A percentile compares a stretch with the other conserved stretches of the same genome.
Evolutionary conservation across 2,797 vertebrate genomes (phyloP).

Genomic region (Halcyon badia): DNA sequence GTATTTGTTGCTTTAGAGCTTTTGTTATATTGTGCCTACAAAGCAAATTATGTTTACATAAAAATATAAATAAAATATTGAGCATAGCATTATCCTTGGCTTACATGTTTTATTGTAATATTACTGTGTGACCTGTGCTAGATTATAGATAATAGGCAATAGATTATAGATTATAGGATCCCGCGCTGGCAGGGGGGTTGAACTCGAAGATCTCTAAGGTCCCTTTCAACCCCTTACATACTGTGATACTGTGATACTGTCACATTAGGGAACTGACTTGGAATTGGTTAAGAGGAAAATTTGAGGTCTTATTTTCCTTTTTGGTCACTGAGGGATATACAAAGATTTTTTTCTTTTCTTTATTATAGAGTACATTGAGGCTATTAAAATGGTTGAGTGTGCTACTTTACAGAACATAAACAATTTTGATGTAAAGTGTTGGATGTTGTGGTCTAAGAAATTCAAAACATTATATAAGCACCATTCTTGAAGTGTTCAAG

Average conservation of each 20-base stretch:
- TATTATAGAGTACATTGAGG: not conserved
- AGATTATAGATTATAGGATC: too few relatives aligned
- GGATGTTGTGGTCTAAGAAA: not conserved
- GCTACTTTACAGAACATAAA: not conserved
- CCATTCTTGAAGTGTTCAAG: not conserved
- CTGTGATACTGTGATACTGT: too few relatives aligned
- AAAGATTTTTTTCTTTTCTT: not conserved
- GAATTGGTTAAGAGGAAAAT: not conserved
- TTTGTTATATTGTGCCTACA: conserved; percentile 90
- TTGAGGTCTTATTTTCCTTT: not conserved
- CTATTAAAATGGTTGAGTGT: not conserved
- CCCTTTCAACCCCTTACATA: too few relatives aligned
- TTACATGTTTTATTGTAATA: conserved; percentile 12
- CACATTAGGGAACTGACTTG: not conserved
- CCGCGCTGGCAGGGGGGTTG: too few relatives aligned
- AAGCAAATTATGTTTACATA: conserved; percentile 91
- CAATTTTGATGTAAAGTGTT: not conserved
- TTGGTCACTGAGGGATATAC: not conserved
- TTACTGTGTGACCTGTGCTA: too few relatives aligned
- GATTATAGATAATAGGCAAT: too few relatives aligned
- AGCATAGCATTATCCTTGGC: conserved; percentile 84
- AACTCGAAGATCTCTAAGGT: too few relatives aligned
- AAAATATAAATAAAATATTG: conserved; percentile 93
- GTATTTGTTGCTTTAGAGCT: conserved; percentile 90
- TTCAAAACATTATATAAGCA: not conserved